Evolutionary conservation across 2,797 vertebrate species (phyloP), one percentile per base, ranked within the genome.

Genomic region (Silurus aristotelis): DNA sequence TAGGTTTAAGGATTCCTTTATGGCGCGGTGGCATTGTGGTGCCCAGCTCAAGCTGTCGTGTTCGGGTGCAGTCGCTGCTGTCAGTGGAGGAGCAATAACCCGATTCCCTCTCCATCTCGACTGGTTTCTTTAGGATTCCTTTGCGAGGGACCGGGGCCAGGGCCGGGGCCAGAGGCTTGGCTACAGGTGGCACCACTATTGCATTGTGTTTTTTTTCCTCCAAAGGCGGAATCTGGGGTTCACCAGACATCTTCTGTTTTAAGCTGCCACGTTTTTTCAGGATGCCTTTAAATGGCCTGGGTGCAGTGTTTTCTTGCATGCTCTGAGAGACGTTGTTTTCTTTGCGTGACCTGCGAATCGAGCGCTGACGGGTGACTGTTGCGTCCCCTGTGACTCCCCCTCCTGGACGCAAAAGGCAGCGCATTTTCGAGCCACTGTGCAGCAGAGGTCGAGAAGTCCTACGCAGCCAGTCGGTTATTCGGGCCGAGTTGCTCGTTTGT

Each of bases 81-180:
- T 99, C 97, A 0, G 97, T 96, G 4, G 97, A 98, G 0, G 97
- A 99, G 84, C 94, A 98, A 90, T 98, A 98, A 0, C 97, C 98
- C 0, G 97, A 98, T 71, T 99, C 97, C 0, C 97, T 93, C 82
- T 99, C 97, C 0, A 96, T 94, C 79, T 96, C 95, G 0, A 81
- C 60, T 0, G 96, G 92, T 78, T 98, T 99, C 92, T 99, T 99
- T 13, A 99, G 92, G 83, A 99, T 99, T 52, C 98, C 97, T 91
- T 99, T 99, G 88, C 92, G 97, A 75, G 98, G 98, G 52, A 87
- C 48, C 1, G 76, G 81, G 14, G n/a, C 91, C 20, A 98, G 97
- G 14, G n/a, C 91, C 20, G 98, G 97, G 14, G n/a, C 91, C 20
- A 98, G 97, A 56, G 87, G 46, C 2, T 75, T 80, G 85, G 31